Conservation (phyloP, 2,113 vertebrate species). For the Amia ocellicauda region DNA sequence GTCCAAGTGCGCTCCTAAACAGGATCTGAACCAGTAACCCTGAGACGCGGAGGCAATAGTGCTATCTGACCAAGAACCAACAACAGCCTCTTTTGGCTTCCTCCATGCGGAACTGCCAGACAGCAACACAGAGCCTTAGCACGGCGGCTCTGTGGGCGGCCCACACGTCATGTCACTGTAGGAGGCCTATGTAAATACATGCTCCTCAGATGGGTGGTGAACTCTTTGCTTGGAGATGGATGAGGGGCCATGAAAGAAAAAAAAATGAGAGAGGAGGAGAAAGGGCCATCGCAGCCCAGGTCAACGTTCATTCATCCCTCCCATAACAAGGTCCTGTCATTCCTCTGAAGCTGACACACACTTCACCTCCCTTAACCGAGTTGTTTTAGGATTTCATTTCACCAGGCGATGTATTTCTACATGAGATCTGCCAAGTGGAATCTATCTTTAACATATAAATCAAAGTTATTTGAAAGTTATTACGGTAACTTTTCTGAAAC, state of each 20-base stretch:
- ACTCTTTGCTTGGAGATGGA: not conserved
- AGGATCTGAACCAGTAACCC: not conserved
- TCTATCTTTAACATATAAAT: too few relatives aligned
- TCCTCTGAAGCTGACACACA: conserved; percentile 4
- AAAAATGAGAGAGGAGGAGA: too few relatives aligned
- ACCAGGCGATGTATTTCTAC: too few relatives aligned
- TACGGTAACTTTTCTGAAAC: too few relatives aligned
- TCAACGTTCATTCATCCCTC: not conserved
- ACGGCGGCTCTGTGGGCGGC: not conserved
- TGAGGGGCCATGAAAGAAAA: not conserved
- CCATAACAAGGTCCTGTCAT: not conserved
- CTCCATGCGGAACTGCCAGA: not conserved
- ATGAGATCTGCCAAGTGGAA: too few relatives aligned
- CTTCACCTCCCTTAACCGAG: too few relatives aligned
- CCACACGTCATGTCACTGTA: too few relatives aligned
- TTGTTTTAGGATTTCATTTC: too few relatives aligned
- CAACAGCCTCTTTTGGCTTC: not conserved
- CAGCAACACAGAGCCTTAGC: not conserved
- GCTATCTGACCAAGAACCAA: too few relatives aligned
- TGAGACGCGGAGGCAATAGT: not conserved
- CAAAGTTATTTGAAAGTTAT: too few relatives aligned
- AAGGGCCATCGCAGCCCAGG: not conserved
- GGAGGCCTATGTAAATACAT: not conserved
- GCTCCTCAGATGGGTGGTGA: not conserved
- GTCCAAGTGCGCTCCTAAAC: not conserved